Evolutionary conservation across 2,797 vertebrate species (phyloP).

Genomic region (Mallotus villosus): DNA sequence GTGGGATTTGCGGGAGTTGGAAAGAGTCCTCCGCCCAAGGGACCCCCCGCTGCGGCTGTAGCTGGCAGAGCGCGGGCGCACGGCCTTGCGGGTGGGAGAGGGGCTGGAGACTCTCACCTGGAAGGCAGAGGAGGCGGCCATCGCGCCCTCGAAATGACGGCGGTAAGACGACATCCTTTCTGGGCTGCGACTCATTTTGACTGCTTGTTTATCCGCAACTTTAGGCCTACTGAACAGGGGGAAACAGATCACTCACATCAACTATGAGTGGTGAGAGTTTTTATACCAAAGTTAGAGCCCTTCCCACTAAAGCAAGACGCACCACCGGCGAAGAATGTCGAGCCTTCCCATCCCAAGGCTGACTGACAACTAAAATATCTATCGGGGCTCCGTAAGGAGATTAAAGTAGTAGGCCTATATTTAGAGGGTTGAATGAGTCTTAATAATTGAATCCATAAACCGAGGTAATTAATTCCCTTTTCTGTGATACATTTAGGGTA

Average conservation of each 20-base stretch:
- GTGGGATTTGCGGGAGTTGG: slow-evolving; percentile 53
- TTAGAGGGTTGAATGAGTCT: slow-evolving; percentile 43
- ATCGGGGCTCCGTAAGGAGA: slow-evolving; percentile 61
- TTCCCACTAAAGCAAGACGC: slow-evolving; percentile 25
- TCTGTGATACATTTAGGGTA: neutral
- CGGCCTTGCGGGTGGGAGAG: slow-evolving; percentile 64
- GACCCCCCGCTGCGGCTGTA: slow-evolving; percentile 49
- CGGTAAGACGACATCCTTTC: slow-evolving; percentile 80
- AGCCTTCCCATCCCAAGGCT: slow-evolving; percentile 58
- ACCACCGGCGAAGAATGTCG: slow-evolving; percentile 68
- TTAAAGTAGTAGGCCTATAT: slow-evolving; percentile 49
- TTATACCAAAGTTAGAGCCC: slow-evolving; percentile 60
- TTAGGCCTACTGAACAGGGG: slow-evolving; percentile 23
- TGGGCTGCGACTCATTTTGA: slow-evolving; percentile 72
- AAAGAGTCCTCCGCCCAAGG: slow-evolving; percentile 55
- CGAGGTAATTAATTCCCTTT: slow-evolving; percentile 1
- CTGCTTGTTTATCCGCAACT: slow-evolving; percentile 15
- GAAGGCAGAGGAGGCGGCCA: slow-evolving; percentile 19
- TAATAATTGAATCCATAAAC: slow-evolving; percentile 18
- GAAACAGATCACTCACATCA: slow-evolving; percentile 20
- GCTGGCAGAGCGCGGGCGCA: slow-evolving; percentile 70
- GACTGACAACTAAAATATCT: slow-evolving; percentile 64
- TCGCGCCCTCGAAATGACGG: slow-evolving; percentile 69
- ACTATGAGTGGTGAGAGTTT: slow-evolving; percentile 39
- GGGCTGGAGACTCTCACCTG: slow-evolving; percentile 68